phyloP scores from a whole-genome alignment of 2,113 vertebrate species.

The Patagioenas fasciata region DNA sequence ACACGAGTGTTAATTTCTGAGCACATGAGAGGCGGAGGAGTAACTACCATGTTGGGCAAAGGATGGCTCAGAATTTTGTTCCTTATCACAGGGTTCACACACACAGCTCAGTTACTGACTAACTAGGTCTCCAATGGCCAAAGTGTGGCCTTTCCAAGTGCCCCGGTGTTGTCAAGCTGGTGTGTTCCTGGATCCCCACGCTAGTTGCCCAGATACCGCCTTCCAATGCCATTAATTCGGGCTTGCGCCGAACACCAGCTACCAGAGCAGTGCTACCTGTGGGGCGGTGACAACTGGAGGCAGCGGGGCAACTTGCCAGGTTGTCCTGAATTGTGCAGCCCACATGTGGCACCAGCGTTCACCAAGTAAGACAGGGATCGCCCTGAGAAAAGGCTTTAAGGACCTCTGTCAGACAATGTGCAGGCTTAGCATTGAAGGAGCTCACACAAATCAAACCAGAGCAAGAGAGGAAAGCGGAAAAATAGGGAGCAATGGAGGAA shows the following conservation, averaged over 20 bases:
- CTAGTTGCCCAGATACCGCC: neutral
- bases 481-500: neutral
- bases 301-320: neutral
- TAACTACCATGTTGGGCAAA: neutral
- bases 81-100: neutral
- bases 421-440: neutral
- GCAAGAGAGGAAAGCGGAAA: neutral
- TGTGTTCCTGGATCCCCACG: accelerated
- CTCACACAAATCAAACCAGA: neutral
- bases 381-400: neutral
- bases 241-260: neutral
- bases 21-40: neutral
- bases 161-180: neutral
- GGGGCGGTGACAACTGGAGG: neutral
- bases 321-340: neutral
- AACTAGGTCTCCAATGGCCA: neutral
- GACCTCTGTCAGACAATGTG: neutral
- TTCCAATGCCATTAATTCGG: neutral
- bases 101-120: neutral
- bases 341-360: too few species aligned
- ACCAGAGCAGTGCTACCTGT: neutral
- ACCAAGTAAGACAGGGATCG: accelerated
- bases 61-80: neutral
- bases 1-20: neutral
- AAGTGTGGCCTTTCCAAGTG: neutral